phyloP scores from a whole-genome alignment of 1,140 invertebrate species.

The Diorhabda elongata region DNA sequence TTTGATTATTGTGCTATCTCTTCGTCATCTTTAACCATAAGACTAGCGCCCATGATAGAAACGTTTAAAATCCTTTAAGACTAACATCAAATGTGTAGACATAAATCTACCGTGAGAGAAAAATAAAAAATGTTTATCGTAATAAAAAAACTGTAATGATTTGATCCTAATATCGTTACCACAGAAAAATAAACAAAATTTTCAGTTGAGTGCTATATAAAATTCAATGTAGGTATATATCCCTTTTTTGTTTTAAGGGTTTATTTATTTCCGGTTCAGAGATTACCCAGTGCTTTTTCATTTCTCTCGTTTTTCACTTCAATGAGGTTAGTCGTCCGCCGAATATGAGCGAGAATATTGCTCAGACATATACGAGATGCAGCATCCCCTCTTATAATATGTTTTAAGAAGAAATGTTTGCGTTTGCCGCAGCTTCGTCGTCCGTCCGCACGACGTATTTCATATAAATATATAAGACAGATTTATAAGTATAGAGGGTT shows the following conservation, averaged over 20 bases:
- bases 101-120: too few species aligned
- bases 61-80: too few species aligned
- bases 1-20: too few species aligned
- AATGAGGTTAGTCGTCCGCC: not conserved
- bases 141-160: not conserved
- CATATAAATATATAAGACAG: slow-evolving; percentile 22
- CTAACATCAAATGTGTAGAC: too few species aligned
- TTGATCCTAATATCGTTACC: not conserved
- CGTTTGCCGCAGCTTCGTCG: slow-evolving; percentile 3
- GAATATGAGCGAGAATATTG: not conserved
- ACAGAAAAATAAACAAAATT: not conserved
- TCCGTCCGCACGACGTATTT: slow-evolving; percentile 13
- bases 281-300: not conserved
- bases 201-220: not conserved
- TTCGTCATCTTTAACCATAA: too few species aligned
- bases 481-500: slow-evolving; percentile 23
- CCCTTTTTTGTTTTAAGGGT: not conserved
- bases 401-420: slow-evolving; percentile 8
- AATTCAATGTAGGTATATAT: not conserved
- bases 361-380: too few species aligned
- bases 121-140: too few species aligned
- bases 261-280: not conserved
- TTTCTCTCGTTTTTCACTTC: not conserved
- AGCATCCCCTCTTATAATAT: too few species aligned
- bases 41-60: too few species aligned